Base-by-base conservation (phyloP, 2,113 vertebrate species). In the Motacilla tschutschensis region DNA sequence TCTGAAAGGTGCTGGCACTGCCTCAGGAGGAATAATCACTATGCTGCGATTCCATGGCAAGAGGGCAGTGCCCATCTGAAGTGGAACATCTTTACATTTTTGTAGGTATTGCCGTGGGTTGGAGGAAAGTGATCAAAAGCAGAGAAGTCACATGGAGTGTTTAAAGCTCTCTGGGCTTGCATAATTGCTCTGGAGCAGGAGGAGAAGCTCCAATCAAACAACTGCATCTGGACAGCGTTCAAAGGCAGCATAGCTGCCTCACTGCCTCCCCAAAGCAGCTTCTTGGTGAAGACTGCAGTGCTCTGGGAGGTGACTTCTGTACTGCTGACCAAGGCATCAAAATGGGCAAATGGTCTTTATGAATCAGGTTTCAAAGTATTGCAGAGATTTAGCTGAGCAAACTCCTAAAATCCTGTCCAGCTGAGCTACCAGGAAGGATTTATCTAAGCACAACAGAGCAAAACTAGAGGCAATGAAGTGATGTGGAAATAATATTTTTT, bases 401-500 rank as follows among this genome's bases (percentile, higher is more conserved):
- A 58, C 20, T 64, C 26, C 70, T 64, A 33, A 91, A 77, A 90
- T 64, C 75, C 81, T 64, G 83, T n/a, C 57, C 70, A 50, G 25
- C 71, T 86, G 64, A 84, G 75, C 43, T 72, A 88, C 59, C 33
- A 36, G 69, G 53, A 70, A 79, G 89, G 48, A 74, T 85, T 93
- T 83, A 77, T 83, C 91, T 74, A 20, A 90, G 64, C 57, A 44
- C 55, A 59, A 17, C 76, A 43, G 40, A 79, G 81, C 51, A 58
- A 84, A 87, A 82, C 67, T 55, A 31, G 76, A 70, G 75, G 82
- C 72, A 58, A 24, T 62, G 80, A 91, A 85, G 53, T 79, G 75
- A 87, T 85, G 76, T 80, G 79, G 70, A 79, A 86, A 74, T 86
- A 79, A 79, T 86, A 47, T 47, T 66, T 86, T 79, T 85, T 70